phyloP scores from a whole-genome alignment of 2,888 invertebrate species.

The Yponomeuta malinellus region DNA sequence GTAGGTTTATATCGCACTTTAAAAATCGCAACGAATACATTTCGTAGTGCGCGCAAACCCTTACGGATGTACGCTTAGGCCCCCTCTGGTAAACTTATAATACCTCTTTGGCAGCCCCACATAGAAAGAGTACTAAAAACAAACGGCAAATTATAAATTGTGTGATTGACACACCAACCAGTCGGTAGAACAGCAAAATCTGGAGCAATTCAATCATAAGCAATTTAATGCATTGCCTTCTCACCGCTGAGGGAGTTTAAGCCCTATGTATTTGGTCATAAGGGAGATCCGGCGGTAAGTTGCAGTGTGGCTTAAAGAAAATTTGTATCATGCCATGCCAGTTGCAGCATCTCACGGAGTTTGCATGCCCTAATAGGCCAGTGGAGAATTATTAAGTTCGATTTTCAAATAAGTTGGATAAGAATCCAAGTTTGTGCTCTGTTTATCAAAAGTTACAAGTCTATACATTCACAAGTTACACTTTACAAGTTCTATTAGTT shows the following conservation, averaged over 20 bases:
- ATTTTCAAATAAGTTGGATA: too few species aligned
- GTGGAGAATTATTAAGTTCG: too few species aligned
- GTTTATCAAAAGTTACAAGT: too few species aligned
- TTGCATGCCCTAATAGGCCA: background rate
- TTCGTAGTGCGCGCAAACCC: too few species aligned
- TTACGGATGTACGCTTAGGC: too few species aligned
- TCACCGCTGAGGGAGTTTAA: background rate
- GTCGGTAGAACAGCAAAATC: background rate
- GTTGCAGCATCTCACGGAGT: background rate
- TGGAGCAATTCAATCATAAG: background rate
- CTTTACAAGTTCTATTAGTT: too few species aligned
- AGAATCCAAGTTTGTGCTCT: too few species aligned
- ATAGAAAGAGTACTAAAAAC: background rate
- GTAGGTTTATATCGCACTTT: too few species aligned
- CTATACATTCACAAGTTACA: too few species aligned
- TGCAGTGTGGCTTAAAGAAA: background rate
- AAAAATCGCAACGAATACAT: too few species aligned
- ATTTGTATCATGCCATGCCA: background rate
- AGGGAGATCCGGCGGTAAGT: background rate
- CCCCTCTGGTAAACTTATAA: too few species aligned
- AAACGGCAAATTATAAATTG: background rate
- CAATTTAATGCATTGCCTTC: background rate
- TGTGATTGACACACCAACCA: background rate
- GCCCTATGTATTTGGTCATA: background rate
- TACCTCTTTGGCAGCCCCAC: too few species aligned